Conservation (phyloP, 2,113 vertebrate genomes). For the Corythornis vintsioides region DNA sequence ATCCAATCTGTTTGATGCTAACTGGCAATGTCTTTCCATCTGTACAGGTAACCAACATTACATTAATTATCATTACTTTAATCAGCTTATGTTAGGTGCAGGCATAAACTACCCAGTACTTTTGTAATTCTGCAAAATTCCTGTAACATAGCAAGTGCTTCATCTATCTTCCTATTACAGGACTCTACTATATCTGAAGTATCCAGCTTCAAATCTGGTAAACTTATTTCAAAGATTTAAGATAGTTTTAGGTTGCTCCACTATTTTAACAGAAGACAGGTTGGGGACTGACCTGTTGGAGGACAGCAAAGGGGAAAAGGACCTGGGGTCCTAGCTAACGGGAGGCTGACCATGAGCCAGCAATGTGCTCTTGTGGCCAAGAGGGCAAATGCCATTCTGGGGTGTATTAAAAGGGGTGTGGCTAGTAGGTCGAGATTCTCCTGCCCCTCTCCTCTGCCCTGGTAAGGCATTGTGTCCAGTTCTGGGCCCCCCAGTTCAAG, state of each 20-base stretch:
- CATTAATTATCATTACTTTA: not conserved
- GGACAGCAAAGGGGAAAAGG: too few species aligned
- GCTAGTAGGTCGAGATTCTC: too few species aligned
- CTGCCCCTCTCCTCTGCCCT: too few species aligned
- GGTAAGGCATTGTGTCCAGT: too few species aligned
- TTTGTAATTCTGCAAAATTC: not conserved
- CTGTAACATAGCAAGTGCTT: not conserved
- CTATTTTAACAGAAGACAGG: not conserved
- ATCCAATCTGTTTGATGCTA: constrained; percentile 45
- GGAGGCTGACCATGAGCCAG: too few species aligned
- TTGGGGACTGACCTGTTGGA: too few species aligned
- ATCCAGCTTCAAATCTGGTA: not conserved
- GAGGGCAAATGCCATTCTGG: too few species aligned
- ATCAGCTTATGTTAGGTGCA: not conserved
- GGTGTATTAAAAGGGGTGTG: too few species aligned
- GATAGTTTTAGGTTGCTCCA: not conserved
- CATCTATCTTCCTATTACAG: not conserved
- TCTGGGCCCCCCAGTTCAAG: too few species aligned
- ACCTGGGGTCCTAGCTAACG: too few species aligned
- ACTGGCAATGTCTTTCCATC: constrained; percentile 28
- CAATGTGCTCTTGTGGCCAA: too few species aligned
- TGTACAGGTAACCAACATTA: not conserved
- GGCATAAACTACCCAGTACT: not conserved
- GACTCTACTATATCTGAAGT: not conserved
- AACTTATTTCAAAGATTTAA: not conserved